Evolutionary conservation across 2,888 invertebrate species (phyloP).

Genomic region (Caradrina kadenii): DNA sequence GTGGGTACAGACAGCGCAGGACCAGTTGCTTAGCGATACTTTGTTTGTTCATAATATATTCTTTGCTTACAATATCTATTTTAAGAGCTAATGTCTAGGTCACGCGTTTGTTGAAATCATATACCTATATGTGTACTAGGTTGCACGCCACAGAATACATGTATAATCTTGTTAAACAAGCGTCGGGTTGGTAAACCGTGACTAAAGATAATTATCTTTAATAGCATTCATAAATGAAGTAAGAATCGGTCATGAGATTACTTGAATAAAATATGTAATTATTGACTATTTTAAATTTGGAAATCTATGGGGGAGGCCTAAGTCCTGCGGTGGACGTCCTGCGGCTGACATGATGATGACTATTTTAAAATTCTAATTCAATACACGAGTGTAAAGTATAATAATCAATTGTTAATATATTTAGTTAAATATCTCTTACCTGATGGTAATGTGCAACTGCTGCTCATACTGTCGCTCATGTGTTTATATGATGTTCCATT

Average conservation of each 20-base stretch:
- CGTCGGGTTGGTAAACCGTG: constrained; percentile 7
- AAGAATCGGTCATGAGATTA: constrained; percentile 1
- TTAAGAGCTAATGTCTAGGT: constrained; percentile 41
- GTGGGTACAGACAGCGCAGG: background rate
- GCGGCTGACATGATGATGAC: too few species aligned
- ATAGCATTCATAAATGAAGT: constrained; percentile 18
- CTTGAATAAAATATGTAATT: constrained; percentile 4
- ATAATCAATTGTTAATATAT: too few species aligned
- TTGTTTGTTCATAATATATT: constrained; percentile 26
- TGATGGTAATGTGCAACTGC: constrained; percentile 94
- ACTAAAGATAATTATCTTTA: constrained; percentile 13
- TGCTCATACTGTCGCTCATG: constrained; percentile 93
- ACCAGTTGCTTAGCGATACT: background rate
- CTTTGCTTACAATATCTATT: constrained; percentile 28
- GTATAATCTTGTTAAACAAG: constrained; percentile 45
- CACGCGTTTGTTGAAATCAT: constrained; percentile 21
- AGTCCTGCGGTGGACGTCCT: too few species aligned
- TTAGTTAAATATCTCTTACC: constrained; percentile 68
- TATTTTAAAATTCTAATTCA: background rate
- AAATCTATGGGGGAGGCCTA: too few species aligned
- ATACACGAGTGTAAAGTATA: too few species aligned
- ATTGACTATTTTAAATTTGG: constrained; percentile 14
- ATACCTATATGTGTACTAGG: constrained; percentile 12
- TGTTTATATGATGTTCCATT: constrained; percentile 87
- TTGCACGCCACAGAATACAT: background rate